phyloP scores from a whole-genome alignment of 2,113 vertebrate genomes.

The Vulpes ferrilata region DNA sequence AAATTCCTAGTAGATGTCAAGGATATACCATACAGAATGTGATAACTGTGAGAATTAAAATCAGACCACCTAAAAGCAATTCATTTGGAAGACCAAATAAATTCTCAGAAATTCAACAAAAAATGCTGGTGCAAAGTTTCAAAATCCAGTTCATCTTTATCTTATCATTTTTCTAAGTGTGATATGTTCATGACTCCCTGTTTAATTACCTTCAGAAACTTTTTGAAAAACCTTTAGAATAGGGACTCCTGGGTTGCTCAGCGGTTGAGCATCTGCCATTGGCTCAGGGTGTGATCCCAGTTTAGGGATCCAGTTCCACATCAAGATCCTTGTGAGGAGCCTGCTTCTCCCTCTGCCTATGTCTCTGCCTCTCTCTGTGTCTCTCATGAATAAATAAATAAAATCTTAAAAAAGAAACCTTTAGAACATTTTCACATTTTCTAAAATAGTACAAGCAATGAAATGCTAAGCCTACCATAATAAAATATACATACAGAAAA shows the following conservation, averaged over 20 bases:
- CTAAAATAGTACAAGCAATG: constrained; percentile 44
- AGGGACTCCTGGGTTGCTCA: no score
- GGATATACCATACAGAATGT: not conserved
- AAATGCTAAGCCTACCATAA: constrained; percentile 56
- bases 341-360: no score
- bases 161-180: constrained; percentile 39
- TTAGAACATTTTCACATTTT: constrained; percentile 60
- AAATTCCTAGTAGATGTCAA: not conserved
- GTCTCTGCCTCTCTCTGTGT: no score
- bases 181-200: constrained; percentile 41
- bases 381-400: no score
- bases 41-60: constrained; percentile 33
- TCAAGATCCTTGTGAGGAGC: no score
- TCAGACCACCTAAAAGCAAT: not conserved
- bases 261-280: no score
- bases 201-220: constrained; percentile 55
- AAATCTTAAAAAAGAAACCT: not conserved
- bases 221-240: not conserved
- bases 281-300: no score
- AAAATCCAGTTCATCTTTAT: constrained; percentile 58
- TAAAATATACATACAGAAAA: constrained; percentile 55
- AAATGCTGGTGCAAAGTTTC: constrained; percentile 27
- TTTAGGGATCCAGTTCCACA: no score
- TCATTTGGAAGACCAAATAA: constrained; percentile 9
- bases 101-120: constrained; percentile 19